These are phyloP conservation scores for Lacerta viridis DNA, from an alignment of 2,797 vertebrate genomes.

Conservation along the genomic window DNA sequence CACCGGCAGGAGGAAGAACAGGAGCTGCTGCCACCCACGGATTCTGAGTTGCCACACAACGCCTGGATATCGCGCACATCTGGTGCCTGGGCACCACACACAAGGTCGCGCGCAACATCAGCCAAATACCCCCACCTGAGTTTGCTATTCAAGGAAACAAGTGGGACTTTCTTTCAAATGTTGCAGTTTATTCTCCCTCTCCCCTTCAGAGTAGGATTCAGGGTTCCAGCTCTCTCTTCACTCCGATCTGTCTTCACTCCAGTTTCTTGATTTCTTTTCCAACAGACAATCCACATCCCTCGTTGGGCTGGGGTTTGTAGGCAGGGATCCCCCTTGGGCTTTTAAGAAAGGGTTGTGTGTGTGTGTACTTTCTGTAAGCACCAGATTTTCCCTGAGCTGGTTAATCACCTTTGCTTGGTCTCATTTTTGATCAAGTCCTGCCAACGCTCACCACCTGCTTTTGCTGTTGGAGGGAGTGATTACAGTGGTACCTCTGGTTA, in stretches of 20 bases:
- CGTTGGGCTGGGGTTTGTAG: neutral
- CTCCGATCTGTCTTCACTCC: too few species aligned
- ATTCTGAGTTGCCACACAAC: too few species aligned
- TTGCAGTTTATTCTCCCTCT: neutral
- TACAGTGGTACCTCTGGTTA: too few species aligned
- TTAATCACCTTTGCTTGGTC: neutral
- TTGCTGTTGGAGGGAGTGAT: neutral
- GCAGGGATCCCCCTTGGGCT: neutral
- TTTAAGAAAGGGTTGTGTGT: too few species aligned
- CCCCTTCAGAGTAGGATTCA: neutral
- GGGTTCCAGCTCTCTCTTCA: neutral
- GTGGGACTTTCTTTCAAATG: neutral
- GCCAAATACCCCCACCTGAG: neutral
- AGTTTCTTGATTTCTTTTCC: neutral
- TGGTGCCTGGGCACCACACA: too few species aligned
- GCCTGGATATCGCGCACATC: too few species aligned
- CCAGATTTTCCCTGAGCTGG: neutral
- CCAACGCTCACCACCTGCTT: neutral
- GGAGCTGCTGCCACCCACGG: too few species aligned
- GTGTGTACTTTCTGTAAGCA: neutral
- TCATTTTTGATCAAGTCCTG: neutral
- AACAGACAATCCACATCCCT: neutral
- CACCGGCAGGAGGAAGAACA: too few species aligned
- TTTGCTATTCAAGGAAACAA: neutral
- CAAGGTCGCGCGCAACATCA: too few species aligned